phyloP scores from a whole-genome alignment of 2,113 vertebrate species.

The Carassius carassius region DNA sequence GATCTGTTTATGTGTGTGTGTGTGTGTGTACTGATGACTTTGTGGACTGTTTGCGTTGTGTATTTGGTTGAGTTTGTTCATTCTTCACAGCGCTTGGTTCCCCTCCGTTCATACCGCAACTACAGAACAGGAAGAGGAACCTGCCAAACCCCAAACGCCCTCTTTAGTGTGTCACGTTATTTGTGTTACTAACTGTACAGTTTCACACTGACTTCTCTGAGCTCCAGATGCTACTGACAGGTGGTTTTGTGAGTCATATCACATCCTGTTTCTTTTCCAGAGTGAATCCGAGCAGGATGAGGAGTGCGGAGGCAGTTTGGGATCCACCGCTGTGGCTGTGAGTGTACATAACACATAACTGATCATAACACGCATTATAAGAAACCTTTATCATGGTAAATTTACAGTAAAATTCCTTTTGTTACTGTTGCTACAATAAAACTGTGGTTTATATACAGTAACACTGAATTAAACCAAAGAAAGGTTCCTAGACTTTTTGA shows the following conservation, averaged over 20 bases:
- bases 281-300: conserved; percentile 77
- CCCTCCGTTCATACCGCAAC: background rate
- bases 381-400: background rate
- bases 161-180: background rate
- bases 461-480: background rate
- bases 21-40: background rate
- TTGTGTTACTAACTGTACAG: background rate
- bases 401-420: background rate
- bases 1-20: background rate
- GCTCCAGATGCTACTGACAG: background rate
- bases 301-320: conserved; percentile 70
- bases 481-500: no score
- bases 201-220: background rate
- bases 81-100: background rate
- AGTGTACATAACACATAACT: conserved; percentile 58
- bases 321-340: conserved; percentile 74
- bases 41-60: background rate
- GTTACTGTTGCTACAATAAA: background rate
- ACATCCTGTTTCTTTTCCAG: conserved; percentile 62
- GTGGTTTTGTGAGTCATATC: background rate
- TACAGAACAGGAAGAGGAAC: conserved; percentile 1
- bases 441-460: background rate
- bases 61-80: conserved; percentile 2
- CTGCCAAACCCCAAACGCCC: background rate
- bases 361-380: background rate